A percentile compares a stretch with the other conserved stretches of the same genome.
These are phyloP conservation scores for Drosophila subobscura DNA, from an alignment of 1,140 invertebrate species.

Conservation along the genomic window DNA sequence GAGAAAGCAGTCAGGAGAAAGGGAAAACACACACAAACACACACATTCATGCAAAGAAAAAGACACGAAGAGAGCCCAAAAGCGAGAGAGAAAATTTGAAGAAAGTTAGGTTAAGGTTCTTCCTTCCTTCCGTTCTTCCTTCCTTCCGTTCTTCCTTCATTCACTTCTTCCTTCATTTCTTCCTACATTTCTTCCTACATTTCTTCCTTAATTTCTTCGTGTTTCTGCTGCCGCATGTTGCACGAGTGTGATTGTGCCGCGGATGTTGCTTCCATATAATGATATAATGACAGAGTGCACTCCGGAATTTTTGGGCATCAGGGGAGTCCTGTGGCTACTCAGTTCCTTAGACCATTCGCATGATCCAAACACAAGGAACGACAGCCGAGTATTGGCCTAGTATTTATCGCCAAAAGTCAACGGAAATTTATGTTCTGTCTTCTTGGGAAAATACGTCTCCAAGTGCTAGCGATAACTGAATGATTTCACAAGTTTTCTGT, in stretches of 20 bases:
- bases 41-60: slow-evolving; percentile 2
- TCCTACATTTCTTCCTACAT: not conserved
- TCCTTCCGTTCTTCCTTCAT: not conserved
- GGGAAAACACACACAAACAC: slow-evolving; percentile 27
- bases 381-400: too few relatives aligned
- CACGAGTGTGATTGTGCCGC: slow-evolving; percentile 11
- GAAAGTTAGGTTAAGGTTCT: slow-evolving; percentile 79
- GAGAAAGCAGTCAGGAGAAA: slow-evolving; percentile 22
- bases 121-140: slow-evolving; percentile 48
- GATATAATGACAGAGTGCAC: slow-evolving; percentile 77
- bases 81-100: slow-evolving; percentile 59
- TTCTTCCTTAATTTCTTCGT: slow-evolving; percentile 15
- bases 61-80: slow-evolving; percentile 12
- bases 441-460: too few relatives aligned
- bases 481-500: too few relatives aligned
- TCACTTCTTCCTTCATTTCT: not conserved
- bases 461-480: too few relatives aligned
- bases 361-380: too few relatives aligned
- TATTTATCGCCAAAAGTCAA: too few relatives aligned
- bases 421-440: too few relatives aligned
- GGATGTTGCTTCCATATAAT: not conserved
- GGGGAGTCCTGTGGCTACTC: too few relatives aligned
- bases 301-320: slow-evolving; percentile 64
- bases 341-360: too few relatives aligned
- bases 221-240: slow-evolving; percentile 2